These are phyloP conservation scores for Dasypogon diadema DNA, from an alignment of 2,888 invertebrate genomes.

Conservation along the genomic window DNA sequence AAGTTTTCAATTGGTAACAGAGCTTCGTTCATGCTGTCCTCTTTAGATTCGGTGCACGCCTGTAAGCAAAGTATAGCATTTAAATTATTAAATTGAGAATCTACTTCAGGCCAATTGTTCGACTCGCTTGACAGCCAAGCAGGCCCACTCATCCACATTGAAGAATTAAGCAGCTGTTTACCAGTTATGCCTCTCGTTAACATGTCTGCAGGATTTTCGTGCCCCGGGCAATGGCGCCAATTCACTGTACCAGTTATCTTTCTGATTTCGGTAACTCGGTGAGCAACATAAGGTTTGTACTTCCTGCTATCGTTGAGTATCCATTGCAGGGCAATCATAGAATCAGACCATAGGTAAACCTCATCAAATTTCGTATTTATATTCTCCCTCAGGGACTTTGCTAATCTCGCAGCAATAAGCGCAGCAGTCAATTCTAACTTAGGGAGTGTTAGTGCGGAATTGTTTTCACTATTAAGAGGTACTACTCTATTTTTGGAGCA, in stretches of 20 bases:
- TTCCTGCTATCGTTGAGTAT: neutral
- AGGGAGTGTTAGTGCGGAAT: neutral
- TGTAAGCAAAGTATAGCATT: neutral
- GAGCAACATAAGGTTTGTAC: neutral
- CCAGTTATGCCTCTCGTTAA: neutral
- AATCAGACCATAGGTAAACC: constrained; percentile 8
- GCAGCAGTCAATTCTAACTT: constrained; percentile 8
- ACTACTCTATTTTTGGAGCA: neutral
- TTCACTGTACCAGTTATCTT: neutral
- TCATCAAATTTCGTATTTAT: neutral
- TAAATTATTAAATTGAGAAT: neutral
- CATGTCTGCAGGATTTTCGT: constrained; percentile 15
- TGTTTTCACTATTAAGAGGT: too few species aligned
- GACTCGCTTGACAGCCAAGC: neutral
- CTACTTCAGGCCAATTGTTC: neutral
- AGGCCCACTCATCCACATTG: too few species aligned
- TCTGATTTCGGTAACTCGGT: neutral
- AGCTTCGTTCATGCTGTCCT: neutral
- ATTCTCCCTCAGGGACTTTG: neutral
- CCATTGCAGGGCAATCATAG: constrained; percentile 18
- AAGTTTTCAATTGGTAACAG: neutral
- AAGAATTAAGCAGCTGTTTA: too few species aligned
- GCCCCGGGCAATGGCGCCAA: constrained; percentile 29
- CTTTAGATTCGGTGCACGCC: neutral
- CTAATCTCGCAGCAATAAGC: neutral